These are phyloP conservation scores for Scophthalmus maximus DNA, from an alignment of 2,113 vertebrate species.

Conservation along the genomic window DNA sequence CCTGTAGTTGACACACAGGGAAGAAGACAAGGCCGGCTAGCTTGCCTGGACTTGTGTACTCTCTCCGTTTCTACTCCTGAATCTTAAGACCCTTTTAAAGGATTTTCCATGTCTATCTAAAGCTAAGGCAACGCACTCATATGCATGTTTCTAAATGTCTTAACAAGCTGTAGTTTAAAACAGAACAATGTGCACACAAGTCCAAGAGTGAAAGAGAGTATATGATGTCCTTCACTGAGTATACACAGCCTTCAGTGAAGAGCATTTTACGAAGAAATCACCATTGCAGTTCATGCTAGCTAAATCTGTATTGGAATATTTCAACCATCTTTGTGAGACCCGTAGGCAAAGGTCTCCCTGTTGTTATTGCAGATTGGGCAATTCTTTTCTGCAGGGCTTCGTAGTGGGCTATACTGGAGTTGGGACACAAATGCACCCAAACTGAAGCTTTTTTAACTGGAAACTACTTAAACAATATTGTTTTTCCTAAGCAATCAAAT, in stretches of 20 bases:
- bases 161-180: not conserved
- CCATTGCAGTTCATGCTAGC: too few relatives aligned
- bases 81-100: not conserved
- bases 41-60: slow-evolving; percentile 8
- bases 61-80: not conserved
- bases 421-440: too few relatives aligned
- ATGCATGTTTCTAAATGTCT: not conserved
- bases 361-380: too few relatives aligned
- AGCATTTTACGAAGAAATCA: too few relatives aligned
- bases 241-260: not conserved
- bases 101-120: not conserved
- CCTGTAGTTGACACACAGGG: slow-evolving; percentile 20
- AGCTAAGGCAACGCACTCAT: not conserved
- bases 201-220: not conserved
- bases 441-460: too few relatives aligned
- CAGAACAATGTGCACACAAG: not conserved
- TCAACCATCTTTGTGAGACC: too few relatives aligned
- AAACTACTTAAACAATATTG: too few relatives aligned
- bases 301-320: too few relatives aligned
- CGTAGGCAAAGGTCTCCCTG: too few relatives aligned
- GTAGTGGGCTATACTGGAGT: too few relatives aligned
- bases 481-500: not conserved
- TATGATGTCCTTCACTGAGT: not conserved
- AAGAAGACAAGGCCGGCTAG: slow-evolving; percentile 12
- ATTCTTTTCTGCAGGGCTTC: too few relatives aligned